Evolutionary conservation across 2,797 vertebrate genomes (phyloP), one percentile per base, ranked within the genome.

Genomic region (Xiphorhynchus erythropygius): DNA sequence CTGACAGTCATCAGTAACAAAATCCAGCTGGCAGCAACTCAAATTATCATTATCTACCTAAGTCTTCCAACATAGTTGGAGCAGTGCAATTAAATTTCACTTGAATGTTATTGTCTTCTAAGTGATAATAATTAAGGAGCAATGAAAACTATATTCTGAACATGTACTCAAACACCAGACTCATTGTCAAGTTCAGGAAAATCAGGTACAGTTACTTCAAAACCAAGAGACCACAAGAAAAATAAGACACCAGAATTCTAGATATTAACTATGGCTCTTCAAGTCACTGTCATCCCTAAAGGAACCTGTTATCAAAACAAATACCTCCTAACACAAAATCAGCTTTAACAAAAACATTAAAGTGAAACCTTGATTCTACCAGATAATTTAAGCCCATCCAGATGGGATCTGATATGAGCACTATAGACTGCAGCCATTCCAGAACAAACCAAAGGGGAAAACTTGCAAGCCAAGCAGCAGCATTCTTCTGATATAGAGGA

Each of bases 41-140:
- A 8, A 21, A 91, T 33, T 70, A 70, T 75, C 67, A 78, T 62
- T 95, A 88, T 25, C 59, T 49, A 75, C 23, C 55, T 78, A 90
- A 87, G 91, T 81, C 64, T 79, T 86, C 67, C 85, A 94, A 79
- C 71, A 71, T 37, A 67, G n/a, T 81, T 70, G 87, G 81, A 93
- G 76, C 37, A 50, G 21, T 89, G 60, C n/a, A 77, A 86, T 91
- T 84, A 62, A 50, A 92, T 90, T 87, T 95, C 90, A 87, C 71
- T 95, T 95, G 84, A 95, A 57, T 71, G 89, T 73, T 50, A 87
- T 50, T 79, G 60, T 83, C 89, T 95, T 94, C 80, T 50, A 76
- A 91, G 75, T 67, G 27, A n/a, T 68, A 91, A 96, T 91, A 96
- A 96, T 89, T 90, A 89, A 92, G 67, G 46, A 96, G 70, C 86